Evolutionary conservation across 2,113 vertebrate genomes (phyloP).

Genomic region (Megaptera novaeangliae): DNA sequence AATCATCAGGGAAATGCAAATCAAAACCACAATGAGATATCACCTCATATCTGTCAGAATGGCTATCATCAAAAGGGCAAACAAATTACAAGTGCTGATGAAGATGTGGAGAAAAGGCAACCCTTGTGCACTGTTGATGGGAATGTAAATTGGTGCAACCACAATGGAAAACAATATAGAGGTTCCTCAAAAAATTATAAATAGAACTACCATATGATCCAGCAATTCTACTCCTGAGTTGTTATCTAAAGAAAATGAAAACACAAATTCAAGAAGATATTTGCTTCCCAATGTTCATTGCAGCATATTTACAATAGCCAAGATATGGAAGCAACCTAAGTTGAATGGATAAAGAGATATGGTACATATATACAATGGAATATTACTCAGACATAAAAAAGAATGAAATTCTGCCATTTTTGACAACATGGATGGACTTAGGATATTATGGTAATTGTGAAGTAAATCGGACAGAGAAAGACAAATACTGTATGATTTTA

Average conservation of each 20-base stretch:
- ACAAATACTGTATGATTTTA: background rate
- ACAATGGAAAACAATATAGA: background rate
- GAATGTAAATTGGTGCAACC: background rate
- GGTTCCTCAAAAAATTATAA: background rate
- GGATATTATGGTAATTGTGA: background rate
- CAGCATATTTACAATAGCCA: background rate
- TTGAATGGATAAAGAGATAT: background rate
- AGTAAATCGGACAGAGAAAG: background rate
- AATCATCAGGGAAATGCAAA: background rate
- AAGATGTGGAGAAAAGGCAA: background rate
- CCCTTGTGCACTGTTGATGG: background rate
- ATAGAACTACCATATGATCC: background rate
- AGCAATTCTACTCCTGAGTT: background rate
- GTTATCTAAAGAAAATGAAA: background rate
- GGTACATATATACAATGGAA: background rate
- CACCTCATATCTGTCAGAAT: too few species aligned
- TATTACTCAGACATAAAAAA: background rate
- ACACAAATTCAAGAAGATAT: background rate
- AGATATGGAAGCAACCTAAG: background rate
- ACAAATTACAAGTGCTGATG: background rate
- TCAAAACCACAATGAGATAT: background rate
- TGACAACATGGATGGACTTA: background rate
- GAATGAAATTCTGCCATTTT: background rate
- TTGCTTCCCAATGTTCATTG: background rate
- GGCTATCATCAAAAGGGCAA: background rate